Evolutionary conservation across 30 jellyfish, hydroid and myxozoan genomes (phyloP).

Genomic region (Chrysaora quinquecirrha): DNA sequence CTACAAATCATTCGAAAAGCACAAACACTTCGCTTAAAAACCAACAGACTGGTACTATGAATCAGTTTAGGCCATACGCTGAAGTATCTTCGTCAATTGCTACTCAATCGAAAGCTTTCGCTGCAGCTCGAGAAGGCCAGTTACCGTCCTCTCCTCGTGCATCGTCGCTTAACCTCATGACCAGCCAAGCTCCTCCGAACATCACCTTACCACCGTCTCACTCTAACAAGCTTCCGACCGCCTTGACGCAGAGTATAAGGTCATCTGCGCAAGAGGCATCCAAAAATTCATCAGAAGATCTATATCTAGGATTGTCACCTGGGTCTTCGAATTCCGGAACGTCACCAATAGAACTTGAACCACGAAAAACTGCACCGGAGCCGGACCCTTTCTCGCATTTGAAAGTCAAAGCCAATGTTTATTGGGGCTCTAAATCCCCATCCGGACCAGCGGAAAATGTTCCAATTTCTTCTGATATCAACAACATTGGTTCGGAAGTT

Average conservation of each 20-base stretch:
- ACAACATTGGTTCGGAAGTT: neutral
- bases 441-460: neutral
- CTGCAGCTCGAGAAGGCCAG: conserved; percentile 1
- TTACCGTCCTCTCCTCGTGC: neutral
- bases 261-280: neutral
- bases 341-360: conserved; percentile 10
- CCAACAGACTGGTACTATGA: neutral
- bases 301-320: neutral
- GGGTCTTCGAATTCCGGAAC: conserved; percentile 3
- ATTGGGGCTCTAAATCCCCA: conserved; percentile 65
- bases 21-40: neutral
- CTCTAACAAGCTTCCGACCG: conserved; percentile 66
- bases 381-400: conserved; percentile 7
- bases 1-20: neutral
- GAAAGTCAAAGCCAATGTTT: conserved; percentile 50
- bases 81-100: neutral
- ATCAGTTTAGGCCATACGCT: neutral
- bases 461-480: neutral
- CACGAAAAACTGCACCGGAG: conserved; percentile 26
- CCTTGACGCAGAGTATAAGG: conserved; percentile 21
- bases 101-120: neutral
- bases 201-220: conserved; percentile 61
- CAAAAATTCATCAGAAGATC: neutral
- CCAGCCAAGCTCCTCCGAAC: conserved; percentile 62
- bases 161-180: conserved; percentile 12